Evolutionary conservation across 2,888 invertebrate genomes (phyloP).

Genomic region (Craniophora ligustri): DNA sequence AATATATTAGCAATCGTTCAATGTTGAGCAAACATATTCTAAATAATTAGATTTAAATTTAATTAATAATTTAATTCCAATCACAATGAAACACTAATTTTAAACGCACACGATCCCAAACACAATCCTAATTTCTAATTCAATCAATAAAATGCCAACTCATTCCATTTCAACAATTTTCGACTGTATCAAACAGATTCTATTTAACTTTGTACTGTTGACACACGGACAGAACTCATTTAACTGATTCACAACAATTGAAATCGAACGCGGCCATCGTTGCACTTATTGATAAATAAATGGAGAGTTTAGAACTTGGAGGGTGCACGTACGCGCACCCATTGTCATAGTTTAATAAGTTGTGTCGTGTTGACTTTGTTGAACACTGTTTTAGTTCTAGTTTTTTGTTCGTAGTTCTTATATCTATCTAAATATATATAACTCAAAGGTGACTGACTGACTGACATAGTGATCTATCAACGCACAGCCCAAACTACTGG

Average conservation of each 20-base stretch:
- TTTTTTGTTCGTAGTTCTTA: background rate
- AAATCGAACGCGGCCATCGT: constrained; percentile 56
- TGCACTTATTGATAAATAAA: constrained; percentile 48
- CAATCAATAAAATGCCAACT: constrained; percentile 15
- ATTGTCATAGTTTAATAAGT: constrained; percentile 12
- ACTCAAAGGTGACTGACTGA: no score
- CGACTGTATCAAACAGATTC: constrained; percentile 54
- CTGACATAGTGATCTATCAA: no score
- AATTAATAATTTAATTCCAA: background rate
- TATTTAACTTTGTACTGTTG: constrained; percentile 63
- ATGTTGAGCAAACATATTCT: no score
- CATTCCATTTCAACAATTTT: constrained; percentile 41
- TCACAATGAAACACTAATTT: constrained; percentile 1
- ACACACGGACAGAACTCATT: constrained; percentile 65
- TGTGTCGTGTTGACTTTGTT: constrained; percentile 1
- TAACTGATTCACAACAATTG: constrained; percentile 67
- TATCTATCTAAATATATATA: no score
- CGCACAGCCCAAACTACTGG: no score
- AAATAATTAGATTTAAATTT: no score
- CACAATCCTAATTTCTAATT: constrained; percentile 17
- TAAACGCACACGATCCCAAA: background rate
- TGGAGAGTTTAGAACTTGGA: constrained; percentile 13
- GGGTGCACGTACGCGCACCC: constrained; percentile 2
- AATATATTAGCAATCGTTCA: no score
- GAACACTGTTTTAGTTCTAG: background rate